Evolutionary conservation across 2,113 vertebrate species (phyloP).

Genomic region (Fulica atra): DNA sequence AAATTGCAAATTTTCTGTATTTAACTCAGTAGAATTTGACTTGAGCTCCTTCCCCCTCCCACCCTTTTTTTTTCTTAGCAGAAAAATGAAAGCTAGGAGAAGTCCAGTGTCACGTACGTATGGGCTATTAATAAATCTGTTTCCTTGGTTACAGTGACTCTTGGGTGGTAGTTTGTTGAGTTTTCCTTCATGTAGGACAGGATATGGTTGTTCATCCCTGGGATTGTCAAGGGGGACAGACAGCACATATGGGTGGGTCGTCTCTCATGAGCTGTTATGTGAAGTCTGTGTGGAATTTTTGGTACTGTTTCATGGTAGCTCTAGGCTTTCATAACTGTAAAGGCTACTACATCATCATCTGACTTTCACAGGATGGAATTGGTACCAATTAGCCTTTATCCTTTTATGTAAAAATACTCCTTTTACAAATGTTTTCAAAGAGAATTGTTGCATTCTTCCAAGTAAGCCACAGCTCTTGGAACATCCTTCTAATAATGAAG

Average conservation of each 20-base stretch:
- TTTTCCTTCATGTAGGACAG: background rate
- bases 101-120: rapidly evolving
- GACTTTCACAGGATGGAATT: background rate
- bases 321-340: background rate
- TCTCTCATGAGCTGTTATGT: background rate
- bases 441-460: background rate
- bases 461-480: background rate
- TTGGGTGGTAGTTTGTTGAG: background rate
- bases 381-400: background rate
- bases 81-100: background rate
- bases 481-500: background rate
- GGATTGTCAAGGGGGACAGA: background rate
- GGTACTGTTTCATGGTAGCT: background rate
- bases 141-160: background rate
- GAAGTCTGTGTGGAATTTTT: background rate
- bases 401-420: background rate
- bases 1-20: background rate
- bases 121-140: background rate
- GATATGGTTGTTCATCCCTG: background rate
- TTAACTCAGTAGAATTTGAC: background rate
- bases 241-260: no score
- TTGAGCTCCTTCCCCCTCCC: no score
- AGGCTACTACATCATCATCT: background rate
- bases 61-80: background rate
- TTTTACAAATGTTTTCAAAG: background rate